Evolutionary conservation across 1,140 invertebrate genomes (phyloP).

Genomic region (Leptinotarsa texana): DNA sequence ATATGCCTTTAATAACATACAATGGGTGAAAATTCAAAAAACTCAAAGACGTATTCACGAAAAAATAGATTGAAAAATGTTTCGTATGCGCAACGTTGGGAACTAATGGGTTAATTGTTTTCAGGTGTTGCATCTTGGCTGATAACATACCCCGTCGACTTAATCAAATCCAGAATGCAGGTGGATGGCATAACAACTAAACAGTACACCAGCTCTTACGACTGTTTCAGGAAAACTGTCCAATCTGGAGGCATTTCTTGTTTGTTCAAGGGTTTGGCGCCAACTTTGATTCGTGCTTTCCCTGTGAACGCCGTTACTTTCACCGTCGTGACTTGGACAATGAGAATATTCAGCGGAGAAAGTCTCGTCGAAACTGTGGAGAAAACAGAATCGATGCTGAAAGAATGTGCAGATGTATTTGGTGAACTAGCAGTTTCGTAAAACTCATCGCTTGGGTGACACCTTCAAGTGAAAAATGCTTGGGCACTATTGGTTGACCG

Average conservation of each 20-base stretch:
- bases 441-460: neutral
- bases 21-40: too few relatives aligned
- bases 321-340: constrained; percentile 78
- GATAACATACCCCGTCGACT: constrained; percentile 84
- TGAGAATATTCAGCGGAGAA: constrained; percentile 52
- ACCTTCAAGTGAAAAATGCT: too few relatives aligned
- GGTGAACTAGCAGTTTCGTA: neutral
- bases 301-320: constrained; percentile 93
- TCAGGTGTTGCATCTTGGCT: constrained; percentile 79
- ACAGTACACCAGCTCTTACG: constrained; percentile 68
- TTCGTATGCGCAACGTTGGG: too few relatives aligned
- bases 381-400: constrained; percentile 23
- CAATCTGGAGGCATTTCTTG: constrained; percentile 69
- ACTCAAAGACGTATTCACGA: too few relatives aligned
- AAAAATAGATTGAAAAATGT: too few relatives aligned
- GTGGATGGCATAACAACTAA: constrained; percentile 65
- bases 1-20: too few relatives aligned
- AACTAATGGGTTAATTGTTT: constrained; percentile 10
- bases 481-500: too few relatives aligned
- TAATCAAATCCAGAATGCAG: constrained; percentile 87
- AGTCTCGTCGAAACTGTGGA: constrained; percentile 10
- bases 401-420: constrained; percentile 26
- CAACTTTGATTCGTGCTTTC: constrained; percentile 83
- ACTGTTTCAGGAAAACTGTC: constrained; percentile 74
- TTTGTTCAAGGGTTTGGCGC: constrained; percentile 72